phyloP scores from a whole-genome alignment of 1,140 invertebrate genomes.

The Papilio glaucus region DNA sequence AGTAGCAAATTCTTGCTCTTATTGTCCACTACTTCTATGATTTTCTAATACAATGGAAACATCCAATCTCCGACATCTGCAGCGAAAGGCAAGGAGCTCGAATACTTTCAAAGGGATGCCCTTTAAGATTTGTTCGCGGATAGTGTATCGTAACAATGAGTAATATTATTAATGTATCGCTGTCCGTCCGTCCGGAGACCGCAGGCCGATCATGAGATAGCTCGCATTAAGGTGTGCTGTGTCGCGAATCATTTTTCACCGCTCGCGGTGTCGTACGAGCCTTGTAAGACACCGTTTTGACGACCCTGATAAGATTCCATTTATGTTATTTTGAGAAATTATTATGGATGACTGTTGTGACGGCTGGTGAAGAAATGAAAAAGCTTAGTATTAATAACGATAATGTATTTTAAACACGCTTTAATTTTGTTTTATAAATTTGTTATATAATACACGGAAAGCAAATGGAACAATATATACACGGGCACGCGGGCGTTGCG shows the following conservation, averaged over 20 bases:
- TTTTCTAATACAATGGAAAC: not conserved
- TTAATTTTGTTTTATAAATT: not conserved
- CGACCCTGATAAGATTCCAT: slow-evolving; percentile 67
- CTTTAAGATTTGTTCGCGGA: slow-evolving; percentile 32
- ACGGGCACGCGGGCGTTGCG: too few relatives aligned
- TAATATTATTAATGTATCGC: slow-evolving; percentile 79
- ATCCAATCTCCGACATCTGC: slow-evolving; percentile 17
- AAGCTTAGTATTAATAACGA: slow-evolving; percentile 3
- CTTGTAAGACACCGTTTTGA: slow-evolving; percentile 66
- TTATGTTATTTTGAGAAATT: slow-evolving; percentile 56
- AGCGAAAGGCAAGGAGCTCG: slow-evolving; percentile 13
- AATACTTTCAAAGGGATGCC: slow-evolving; percentile 34
- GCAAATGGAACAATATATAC: too few relatives aligned
- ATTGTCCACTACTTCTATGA: too few relatives aligned
- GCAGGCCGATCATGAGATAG: slow-evolving; percentile 63
- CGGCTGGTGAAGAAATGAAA: slow-evolving; percentile 53
- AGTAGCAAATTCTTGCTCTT: not conserved
- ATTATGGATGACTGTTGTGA: slow-evolving; percentile 42
- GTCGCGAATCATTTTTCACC: slow-evolving; percentile 77
- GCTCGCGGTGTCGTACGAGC: slow-evolving; percentile 48
- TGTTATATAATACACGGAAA: too few relatives aligned
- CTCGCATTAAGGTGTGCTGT: slow-evolving; percentile 73
- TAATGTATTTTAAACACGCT: slow-evolving; percentile 1
- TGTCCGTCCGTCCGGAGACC: slow-evolving; percentile 66
- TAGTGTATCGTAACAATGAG: slow-evolving; percentile 64